Base-by-base conservation (phyloP, 2,797 vertebrate genomes). In the Loriculus beryllinus region DNA sequence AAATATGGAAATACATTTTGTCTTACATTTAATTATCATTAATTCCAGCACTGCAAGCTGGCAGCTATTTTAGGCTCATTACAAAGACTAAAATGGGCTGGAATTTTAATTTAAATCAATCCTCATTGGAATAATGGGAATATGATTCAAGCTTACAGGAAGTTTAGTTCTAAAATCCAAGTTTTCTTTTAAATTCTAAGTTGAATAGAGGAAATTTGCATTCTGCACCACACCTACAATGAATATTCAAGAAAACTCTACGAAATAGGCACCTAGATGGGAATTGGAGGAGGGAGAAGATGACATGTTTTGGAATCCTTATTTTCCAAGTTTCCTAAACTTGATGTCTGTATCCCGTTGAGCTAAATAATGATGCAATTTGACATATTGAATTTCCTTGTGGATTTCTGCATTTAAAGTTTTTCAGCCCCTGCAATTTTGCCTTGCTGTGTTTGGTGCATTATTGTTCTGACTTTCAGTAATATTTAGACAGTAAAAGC, bases 1-100 rank as follows among this genome's bases (percentile, higher is more conserved):
- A 98, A 98, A 98, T 98, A 98, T 98, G 98, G 97, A 98, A 98
- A 98, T 98, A 97, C 95, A 98, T 98, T 98, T 98, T 97, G 95
- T 97, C 97, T 98, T 98, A 98, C 94, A 97, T 98, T 98, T 98
- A 97, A 98, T 98, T 98, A 98, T 97, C 97, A 98, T 97, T 98
- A 98, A 98, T 98, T 98, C 97, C 91, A 97, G 84, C 93, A 97
- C 96, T 95, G 97, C 97, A 98, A 97, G 97, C 97, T 98, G 97
- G 97, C 96, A 98, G 97, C 96, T 98, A 98, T 97, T 98, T 98
- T 96, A 97, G 94, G 93, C 83, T 98, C 96, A 98, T 98, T 98
- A 98, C 92, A 95, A 93, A 95, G 95, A 97, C 96, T 94, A 96
- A 98, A 98, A 98, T 97, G 96, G 92, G 75, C 49, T 97, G 95